Evolutionary conservation across 2,113 vertebrate species (phyloP).

Genomic region (Lichenostomus cassidix): DNA sequence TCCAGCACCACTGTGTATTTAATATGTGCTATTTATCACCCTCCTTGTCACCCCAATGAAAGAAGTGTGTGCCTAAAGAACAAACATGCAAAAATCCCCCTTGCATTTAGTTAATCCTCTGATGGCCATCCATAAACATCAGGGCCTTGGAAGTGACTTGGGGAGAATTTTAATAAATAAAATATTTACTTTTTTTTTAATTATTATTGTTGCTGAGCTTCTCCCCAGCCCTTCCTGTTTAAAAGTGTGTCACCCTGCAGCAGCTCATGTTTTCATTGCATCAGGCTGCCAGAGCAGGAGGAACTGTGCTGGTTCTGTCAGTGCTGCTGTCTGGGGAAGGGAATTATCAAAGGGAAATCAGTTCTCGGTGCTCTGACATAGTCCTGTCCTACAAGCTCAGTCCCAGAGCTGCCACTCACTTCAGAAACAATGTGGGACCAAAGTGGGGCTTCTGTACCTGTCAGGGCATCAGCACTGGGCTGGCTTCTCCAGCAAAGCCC

Average conservation of each 20-base stretch:
- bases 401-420: background rate
- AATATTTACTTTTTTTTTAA: background rate
- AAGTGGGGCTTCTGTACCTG: background rate
- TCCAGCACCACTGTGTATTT: background rate
- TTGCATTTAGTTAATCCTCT: slow-evolving; percentile 9
- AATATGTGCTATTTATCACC: slow-evolving; percentile 25
- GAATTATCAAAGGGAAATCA: background rate
- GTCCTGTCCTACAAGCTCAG: background rate
- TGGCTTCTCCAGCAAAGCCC: background rate
- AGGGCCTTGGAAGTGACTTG: background rate
- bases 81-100: background rate
- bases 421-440: background rate
- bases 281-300: background rate
- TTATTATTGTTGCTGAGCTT: background rate
- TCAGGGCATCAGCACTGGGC: background rate
- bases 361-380: fast-evolving
- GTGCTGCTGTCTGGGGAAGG: background rate
- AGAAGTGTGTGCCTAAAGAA: background rate
- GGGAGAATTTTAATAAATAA: slow-evolving; percentile 5
- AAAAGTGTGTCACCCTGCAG: background rate
- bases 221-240: background rate
- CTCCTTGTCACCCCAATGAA: background rate
- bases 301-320: background rate
- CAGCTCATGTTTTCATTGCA: background rate
- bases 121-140: background rate